Percentiles rank a stretch among this genome's conserved stretches.
These are phyloP conservation scores for Sarcoramphus papa DNA, from an alignment of 2,797 vertebrate genomes.

Conservation along the genomic window DNA sequence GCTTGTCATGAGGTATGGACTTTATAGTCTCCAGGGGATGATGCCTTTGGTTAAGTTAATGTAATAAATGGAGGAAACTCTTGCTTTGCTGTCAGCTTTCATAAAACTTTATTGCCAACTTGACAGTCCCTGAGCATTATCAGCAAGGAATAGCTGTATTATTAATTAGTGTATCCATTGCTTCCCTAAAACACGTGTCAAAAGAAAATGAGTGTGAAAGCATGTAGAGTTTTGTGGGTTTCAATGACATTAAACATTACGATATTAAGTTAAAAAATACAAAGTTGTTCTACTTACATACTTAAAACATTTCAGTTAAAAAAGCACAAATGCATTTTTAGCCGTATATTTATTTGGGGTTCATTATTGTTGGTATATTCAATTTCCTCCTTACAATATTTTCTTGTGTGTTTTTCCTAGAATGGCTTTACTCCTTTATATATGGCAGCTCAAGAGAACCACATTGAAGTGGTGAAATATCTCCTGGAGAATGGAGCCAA, in stretches of 20 bases:
- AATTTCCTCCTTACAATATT: rapidly evolving
- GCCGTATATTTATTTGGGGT: not conserved
- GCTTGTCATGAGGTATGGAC: not conserved
- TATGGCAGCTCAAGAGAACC: slow-evolving; percentile 99
- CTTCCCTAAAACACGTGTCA: not conserved
- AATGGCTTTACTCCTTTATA: slow-evolving; percentile 98
- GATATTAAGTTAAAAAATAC: not conserved
- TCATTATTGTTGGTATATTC: not conserved
- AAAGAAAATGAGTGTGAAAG: not conserved
- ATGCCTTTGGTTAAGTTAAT: not conserved
- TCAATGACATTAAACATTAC: not conserved
- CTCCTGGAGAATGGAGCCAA: slow-evolving; percentile 96
- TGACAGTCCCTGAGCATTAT: not conserved
- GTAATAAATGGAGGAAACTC: not conserved
- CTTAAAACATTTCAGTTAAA: not conserved
- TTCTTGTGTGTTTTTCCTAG: slow-evolving; percentile 68
- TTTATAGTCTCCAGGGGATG: not conserved
- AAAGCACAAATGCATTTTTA: not conserved
- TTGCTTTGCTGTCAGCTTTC: not conserved
- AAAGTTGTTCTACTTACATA: not conserved
- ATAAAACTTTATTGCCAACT: not conserved
- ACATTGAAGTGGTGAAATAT: slow-evolving; percentile 94
- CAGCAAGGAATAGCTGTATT: not conserved
- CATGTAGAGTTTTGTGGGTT: not conserved
- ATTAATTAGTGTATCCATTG: not conserved